Evolutionary conservation across 2,888 invertebrate genomes (phyloP).

Genomic region (Amaurobius ferox): DNA sequence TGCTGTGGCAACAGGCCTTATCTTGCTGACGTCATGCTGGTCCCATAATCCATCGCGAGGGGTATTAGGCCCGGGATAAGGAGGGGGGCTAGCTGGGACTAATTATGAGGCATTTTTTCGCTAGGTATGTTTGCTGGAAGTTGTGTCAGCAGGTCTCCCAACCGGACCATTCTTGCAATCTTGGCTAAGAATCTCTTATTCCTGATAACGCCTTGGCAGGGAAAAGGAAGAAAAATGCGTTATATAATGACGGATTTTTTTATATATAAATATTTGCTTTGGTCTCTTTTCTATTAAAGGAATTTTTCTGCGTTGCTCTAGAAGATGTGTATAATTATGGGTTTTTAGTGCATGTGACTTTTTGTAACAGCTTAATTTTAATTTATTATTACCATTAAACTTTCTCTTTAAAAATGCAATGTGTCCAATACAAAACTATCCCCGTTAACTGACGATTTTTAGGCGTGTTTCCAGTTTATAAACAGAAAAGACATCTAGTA

Average conservation of each 20-base stretch:
- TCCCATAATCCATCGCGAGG: constrained; percentile 70
- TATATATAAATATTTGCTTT: neutral
- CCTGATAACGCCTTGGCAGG: neutral
- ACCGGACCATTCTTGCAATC: neutral
- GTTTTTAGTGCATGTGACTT: too few species aligned
- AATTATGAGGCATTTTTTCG: constrained; percentile 45
- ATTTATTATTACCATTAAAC: too few species aligned
- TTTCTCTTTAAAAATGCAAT: too few species aligned
- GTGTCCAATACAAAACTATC: too few species aligned
- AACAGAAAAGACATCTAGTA: too few species aligned
- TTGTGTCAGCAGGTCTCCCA: neutral
- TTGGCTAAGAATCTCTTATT: neutral
- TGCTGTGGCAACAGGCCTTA: constrained; percentile 53
- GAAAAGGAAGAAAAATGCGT: neutral
- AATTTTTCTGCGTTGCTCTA: neutral
- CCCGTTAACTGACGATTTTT: too few species aligned
- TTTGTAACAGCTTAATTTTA: too few species aligned
- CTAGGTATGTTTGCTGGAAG: neutral
- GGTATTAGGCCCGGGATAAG: constrained; percentile 69
- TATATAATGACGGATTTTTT: neutral
- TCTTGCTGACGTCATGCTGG: constrained; percentile 68
- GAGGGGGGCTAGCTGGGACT: constrained; percentile 45
- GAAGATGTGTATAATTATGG: too few species aligned
- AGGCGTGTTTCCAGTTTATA: too few species aligned
- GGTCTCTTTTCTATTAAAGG: neutral